Base-by-base conservation (phyloP, 2,797 vertebrate genomes). In the Tapera naevia region DNA sequence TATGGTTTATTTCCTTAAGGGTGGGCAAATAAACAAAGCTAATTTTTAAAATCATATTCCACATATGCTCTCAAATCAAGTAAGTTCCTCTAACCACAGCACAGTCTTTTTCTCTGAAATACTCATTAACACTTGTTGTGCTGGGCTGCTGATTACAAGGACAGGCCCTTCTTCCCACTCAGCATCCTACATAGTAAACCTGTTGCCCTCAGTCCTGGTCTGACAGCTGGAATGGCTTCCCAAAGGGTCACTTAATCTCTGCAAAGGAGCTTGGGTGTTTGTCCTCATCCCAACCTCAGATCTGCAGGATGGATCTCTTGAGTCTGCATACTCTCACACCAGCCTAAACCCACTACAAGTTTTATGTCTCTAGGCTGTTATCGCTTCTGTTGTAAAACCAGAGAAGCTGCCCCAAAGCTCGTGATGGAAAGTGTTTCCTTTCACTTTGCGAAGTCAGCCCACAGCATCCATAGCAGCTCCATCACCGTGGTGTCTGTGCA, bases 11-110 rank as follows among this genome's bases (percentile, higher is more conserved):
- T 88, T 93, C 83, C 88, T 80, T 79, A 27, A 56, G 66, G 73
- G 8, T 19, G 57, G 74, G 85, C 76, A 93, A 89, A 95, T 92
- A 95, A 94, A 94, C 72, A 89, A 64, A 89, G 39, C 80, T 74
- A 5, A 4, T 19, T n/a, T 83, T 62, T 10, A 53, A 84, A 67
- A 51, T 22, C 27, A 1, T 79, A 84, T 70, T 88, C 58, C 82
- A 35, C 62, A 5, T 8, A 4, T 0, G 0, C 35, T 71, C 57
- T 50, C 72, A 28, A 69, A 89, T 30, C 57, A 60, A 28, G 4
- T 2, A 11, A 46, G 50, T 58, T 80, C 6, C 62, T 76, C 46
- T 17, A 35, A 45, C 62, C 61, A 7, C 70, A 73, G 56, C 35
- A 11, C 0, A 17, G 11, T 4, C 41, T 28, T 23, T 56, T 79